These are phyloP conservation scores for Lepidotrigona ventralis DNA, from an alignment of 1,140 invertebrate species.

Conservation along the genomic window DNA sequence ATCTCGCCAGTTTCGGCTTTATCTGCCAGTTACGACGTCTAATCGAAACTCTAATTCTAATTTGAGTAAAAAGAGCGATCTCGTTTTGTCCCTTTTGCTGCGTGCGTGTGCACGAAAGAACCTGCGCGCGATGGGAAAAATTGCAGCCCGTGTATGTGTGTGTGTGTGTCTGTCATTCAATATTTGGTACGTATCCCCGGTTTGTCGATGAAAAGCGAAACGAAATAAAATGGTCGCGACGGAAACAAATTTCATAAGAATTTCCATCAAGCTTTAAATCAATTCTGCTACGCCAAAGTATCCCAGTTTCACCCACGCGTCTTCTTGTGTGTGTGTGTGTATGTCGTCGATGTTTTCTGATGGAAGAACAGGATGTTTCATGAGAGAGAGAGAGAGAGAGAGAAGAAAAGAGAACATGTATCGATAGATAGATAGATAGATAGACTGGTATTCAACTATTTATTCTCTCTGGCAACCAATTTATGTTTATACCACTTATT, in stretches of 20 bases:
- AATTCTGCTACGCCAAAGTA: background rate
- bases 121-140: background rate
- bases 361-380: background rate
- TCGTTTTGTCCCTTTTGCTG: too few relatives aligned
- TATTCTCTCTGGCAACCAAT: too few relatives aligned
- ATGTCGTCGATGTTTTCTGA: background rate
- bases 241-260: constrained; percentile 11
- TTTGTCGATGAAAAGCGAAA: constrained; percentile 2
- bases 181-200: constrained; percentile 3
- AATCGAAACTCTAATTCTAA: constrained; percentile 6
- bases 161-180: background rate
- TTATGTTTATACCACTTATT: too few relatives aligned
- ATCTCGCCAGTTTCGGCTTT: background rate
- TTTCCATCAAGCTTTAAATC: constrained; percentile 1
- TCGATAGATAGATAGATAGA: too few relatives aligned
- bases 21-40: constrained; percentile 10
- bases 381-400: background rate
- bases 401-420: background rate
- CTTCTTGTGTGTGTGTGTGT: background rate
- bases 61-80: background rate
- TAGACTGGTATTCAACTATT: too few relatives aligned
- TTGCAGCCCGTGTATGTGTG: too few relatives aligned
- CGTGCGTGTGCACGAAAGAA: background rate
- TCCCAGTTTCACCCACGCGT: background rate
- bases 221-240: background rate